Conservation (phyloP, 2,797 vertebrate genomes). For the Gobionotothen gibberifrons region DNA sequence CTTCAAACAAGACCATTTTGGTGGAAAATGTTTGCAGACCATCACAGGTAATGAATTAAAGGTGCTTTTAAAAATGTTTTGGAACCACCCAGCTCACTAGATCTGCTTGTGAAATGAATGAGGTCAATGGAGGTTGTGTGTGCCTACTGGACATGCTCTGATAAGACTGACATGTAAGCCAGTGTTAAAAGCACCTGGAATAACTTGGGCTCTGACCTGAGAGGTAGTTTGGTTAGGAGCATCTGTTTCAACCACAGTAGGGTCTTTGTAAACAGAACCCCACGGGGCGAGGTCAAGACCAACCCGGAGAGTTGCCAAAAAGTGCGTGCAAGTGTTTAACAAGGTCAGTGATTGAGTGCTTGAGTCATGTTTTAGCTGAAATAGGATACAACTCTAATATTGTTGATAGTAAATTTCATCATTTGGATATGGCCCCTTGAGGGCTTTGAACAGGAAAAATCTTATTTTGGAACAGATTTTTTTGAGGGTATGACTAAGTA, state of each 20-base stretch:
- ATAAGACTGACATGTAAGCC: slow-evolving; percentile 60
- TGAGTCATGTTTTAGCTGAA: slow-evolving; percentile 56
- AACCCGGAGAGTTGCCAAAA: slow-evolving; percentile 50
- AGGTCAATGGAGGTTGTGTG: slow-evolving; percentile 51
- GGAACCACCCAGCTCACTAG: slow-evolving; percentile 54
- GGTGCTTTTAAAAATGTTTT: slow-evolving; percentile 52
- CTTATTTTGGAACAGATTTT: slow-evolving; percentile 41
- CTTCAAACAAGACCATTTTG: slow-evolving; percentile 60
- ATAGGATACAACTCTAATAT: slow-evolving; percentile 58
- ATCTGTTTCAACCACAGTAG: slow-evolving; percentile 53
- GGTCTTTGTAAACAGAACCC: slow-evolving; percentile 62
- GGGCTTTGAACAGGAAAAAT: slow-evolving; percentile 57
- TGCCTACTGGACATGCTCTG: slow-evolving; percentile 50
- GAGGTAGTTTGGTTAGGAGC: slow-evolving; percentile 36
- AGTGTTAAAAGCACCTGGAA: slow-evolving; percentile 61
- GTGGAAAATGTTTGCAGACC: slow-evolving; percentile 68
- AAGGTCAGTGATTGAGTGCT: slow-evolving; percentile 54
- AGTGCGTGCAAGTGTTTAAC: slow-evolving; percentile 60
- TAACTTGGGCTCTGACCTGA: slow-evolving; percentile 48
- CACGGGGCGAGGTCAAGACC: slow-evolving; percentile 46
- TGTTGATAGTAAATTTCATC: slow-evolving; percentile 61
- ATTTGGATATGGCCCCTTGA: slow-evolving; percentile 49
- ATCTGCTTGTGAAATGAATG: slow-evolving; percentile 46
- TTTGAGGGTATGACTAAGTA: slow-evolving; percentile 25
- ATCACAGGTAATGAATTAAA: slow-evolving; percentile 64